Base-by-base conservation (phyloP, 2,888 invertebrate species). In the Hybos culiciformis region DNA sequence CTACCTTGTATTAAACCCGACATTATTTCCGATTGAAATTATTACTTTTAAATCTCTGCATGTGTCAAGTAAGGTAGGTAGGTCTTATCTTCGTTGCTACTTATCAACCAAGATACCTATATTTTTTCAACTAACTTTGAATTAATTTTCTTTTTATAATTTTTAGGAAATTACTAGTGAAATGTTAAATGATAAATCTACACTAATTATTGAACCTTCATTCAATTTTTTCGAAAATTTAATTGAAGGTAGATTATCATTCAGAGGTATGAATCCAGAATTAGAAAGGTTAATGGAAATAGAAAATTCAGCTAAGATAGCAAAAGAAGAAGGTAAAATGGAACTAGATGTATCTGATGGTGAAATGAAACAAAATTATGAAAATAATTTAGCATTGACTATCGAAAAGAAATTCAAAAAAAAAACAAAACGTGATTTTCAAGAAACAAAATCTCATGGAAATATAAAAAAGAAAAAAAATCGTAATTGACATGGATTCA, bases 251-350 rank as follows among this genome's bases (percentile, higher is more conserved):
- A 73, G 94, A 50, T 68, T 91, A 51, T 93, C 93, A 42, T 96
- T 81, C 62, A 81, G 83, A 54, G 94, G 93, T 9, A 88, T 87
- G 80, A 94, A 96, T 67, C 85, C 87, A 20, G 88, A 88, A 59
- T 78, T 94, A 45, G 94, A 96, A 66, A 75, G 78, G 46, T 57
- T 87, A 12, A 80, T 90, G 78, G 75, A 75, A 53, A 53, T 69
- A 31, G 78, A 78, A 5, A 14, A 36, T 14, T 8, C 21, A 14
- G 19, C n/a, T 14, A 36, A 36, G 14, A 17, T 2, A 8, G 5
- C 2, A 17, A 32, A 32, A 32, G 32, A 32, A 3, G 12, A 36
- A 8, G 36, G 36, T 21, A 14, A 11, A 14, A 36, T 36, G 36
- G 19, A n/a, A 7, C 19, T 14, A 21, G 36, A 36, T n/a, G 36